These are phyloP conservation scores for Embiotoca jacksoni DNA, from an alignment of 2,113 vertebrate species.

Conservation along the genomic window DNA sequence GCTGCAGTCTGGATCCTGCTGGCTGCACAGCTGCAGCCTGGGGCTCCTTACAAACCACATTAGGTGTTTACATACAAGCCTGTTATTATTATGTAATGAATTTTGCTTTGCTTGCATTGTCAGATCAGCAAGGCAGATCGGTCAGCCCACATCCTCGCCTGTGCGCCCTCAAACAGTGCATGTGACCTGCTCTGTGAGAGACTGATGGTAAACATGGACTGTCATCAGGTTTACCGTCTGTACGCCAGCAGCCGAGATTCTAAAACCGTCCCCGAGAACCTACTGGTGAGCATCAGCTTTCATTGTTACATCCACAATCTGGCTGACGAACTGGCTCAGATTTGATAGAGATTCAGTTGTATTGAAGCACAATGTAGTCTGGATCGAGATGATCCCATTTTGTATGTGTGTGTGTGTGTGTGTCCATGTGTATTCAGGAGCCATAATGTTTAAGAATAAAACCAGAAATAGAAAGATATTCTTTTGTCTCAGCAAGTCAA, in stretches of 20 bases:
- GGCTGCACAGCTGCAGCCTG: conserved; percentile 77
- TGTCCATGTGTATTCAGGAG: no score
- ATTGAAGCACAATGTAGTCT: no score
- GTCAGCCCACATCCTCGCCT: conserved; percentile 87
- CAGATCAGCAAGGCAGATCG: conserved; percentile 49
- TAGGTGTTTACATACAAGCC: conserved; percentile 63
- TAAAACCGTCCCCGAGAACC: conserved; percentile 79
- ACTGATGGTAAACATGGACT: conserved; percentile 82
- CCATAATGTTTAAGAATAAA: neutral
- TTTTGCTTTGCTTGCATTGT: neutral
- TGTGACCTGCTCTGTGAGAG: conserved; percentile 91
- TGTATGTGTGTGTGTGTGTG: no score
- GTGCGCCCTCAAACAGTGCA: conserved; percentile 93
- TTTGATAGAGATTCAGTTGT: no score
- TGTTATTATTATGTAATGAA: neutral
- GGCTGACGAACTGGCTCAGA: no score
- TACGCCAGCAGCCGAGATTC: conserved; percentile 87
- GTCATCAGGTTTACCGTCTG: conserved; percentile 85
- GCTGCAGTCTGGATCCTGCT: conserved; percentile 78
- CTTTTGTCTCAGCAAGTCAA: neutral
- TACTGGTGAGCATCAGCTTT: conserved; percentile 83
- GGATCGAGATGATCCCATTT: no score
- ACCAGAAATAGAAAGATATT: neutral
- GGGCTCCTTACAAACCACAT: conserved; percentile 81
- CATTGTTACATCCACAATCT: neutral